Conservation (phyloP, 2,888 invertebrate species). For the Anticlea derivata region DNA sequence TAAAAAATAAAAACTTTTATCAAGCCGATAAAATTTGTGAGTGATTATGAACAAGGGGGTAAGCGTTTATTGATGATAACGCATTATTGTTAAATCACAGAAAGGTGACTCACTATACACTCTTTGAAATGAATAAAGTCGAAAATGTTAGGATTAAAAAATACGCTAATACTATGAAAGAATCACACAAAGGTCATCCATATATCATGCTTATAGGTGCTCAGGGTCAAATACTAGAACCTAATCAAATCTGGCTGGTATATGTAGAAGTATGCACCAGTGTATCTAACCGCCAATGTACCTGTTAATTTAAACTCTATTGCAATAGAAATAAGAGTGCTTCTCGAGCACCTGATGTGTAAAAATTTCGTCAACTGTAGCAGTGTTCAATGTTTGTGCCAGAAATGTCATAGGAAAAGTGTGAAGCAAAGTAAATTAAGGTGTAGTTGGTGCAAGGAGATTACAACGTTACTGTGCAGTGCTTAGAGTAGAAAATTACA, state of each 20-base stretch:
- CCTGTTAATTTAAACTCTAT: slow-evolving; percentile 47
- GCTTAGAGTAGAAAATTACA: slow-evolving; percentile 74
- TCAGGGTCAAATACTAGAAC: slow-evolving; percentile 56
- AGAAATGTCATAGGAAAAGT: slow-evolving; percentile 65
- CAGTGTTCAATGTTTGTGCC: slow-evolving; percentile 60
- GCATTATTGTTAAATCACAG: neutral
- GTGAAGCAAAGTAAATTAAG: slow-evolving; percentile 62
- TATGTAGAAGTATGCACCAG: slow-evolving; percentile 83
- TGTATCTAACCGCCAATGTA: slow-evolving; percentile 60
- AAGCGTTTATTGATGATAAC: neutral
- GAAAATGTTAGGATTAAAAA: slow-evolving; percentile 14
- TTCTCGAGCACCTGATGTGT: slow-evolving; percentile 41
- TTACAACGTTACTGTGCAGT: slow-evolving; percentile 78
- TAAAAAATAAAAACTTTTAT: neutral
- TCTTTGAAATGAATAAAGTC: slow-evolving; percentile 8
- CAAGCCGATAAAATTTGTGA: no score
- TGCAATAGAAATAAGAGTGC: slow-evolving; percentile 40
- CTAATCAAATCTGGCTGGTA: slow-evolving; percentile 73
- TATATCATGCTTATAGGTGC: slow-evolving; percentile 68
- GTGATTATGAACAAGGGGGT: no score
- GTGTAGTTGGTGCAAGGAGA: slow-evolving; percentile 74
- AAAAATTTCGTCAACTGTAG: slow-evolving; percentile 53
- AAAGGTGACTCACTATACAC: slow-evolving; percentile 25
- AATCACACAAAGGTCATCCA: slow-evolving; percentile 54
- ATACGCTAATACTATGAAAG: slow-evolving; percentile 34